phyloP scores from a whole-genome alignment of 2,888 invertebrate species.

The Lottia gigantea region DNA sequence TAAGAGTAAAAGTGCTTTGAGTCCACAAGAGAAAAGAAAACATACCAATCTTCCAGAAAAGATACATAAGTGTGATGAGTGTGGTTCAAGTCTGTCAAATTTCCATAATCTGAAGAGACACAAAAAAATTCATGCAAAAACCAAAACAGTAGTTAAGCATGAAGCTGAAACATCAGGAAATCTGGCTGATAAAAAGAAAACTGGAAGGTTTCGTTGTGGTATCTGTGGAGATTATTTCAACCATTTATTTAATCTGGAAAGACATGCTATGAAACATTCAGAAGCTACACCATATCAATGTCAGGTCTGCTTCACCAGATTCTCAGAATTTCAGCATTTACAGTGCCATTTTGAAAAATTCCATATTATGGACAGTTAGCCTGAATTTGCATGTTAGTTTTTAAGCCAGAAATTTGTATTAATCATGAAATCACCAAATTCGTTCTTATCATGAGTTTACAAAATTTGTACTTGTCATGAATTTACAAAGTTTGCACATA shows the following conservation, averaged over 20 bases:
- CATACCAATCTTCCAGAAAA: too few relatives aligned
- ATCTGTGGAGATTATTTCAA: too few relatives aligned
- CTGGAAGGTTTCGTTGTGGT: too few relatives aligned
- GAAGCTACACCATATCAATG: neutral
- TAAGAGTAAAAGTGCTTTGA: too few relatives aligned
- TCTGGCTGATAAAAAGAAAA: too few relatives aligned
- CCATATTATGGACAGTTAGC: neutral
- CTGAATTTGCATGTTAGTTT: too few relatives aligned
- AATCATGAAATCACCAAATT: too few relatives aligned
- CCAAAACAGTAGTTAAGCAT: neutral
- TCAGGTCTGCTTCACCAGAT: neutral
- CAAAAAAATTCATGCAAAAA: neutral
- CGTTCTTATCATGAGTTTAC: too few relatives aligned
- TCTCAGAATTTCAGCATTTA: neutral
- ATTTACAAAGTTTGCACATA: too few relatives aligned
- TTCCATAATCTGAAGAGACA: neutral
- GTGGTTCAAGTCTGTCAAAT: neutral
- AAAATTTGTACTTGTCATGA: too few relatives aligned
- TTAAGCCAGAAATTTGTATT: too few relatives aligned
- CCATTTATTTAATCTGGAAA: neutral
- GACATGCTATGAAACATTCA: neutral
- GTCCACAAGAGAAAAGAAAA: too few relatives aligned
- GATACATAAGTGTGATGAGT: neutral
- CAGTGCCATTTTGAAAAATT: constrained; percentile 5
- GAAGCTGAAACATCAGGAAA: neutral